Conservation (phyloP, 2,888 invertebrate species). For the Rhagonycha fulva region DNA sequence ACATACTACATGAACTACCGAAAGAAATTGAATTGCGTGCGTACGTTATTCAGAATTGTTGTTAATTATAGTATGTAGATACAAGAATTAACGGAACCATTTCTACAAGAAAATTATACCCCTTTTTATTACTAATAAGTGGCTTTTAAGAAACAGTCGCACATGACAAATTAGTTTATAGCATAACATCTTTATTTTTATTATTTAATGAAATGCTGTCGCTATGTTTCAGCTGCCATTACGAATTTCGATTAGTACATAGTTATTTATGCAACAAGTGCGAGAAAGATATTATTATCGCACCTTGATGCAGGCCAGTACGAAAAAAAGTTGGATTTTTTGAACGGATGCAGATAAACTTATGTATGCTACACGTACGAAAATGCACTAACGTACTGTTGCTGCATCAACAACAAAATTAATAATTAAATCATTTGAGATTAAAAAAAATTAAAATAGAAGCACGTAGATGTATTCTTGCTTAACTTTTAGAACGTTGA, state of each 20-base stretch:
- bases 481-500: background rate
- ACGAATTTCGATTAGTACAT: too few relatives aligned
- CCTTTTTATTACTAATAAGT: background rate
- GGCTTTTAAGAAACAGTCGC: background rate
- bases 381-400: too few relatives aligned
- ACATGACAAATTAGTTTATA: background rate
- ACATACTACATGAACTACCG: background rate
- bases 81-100: constrained; percentile 18
- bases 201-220: background rate
- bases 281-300: too few relatives aligned
- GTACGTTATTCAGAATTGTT: constrained; percentile 1
- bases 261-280: too few relatives aligned
- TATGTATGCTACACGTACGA: too few relatives aligned
- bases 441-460: background rate
- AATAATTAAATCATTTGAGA: background rate
- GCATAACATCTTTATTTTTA: background rate
- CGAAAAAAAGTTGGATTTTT: too few relatives aligned
- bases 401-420: too few relatives aligned
- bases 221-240: too few relatives aligned
- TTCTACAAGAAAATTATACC: constrained; percentile 11
- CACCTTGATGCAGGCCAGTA: too few relatives aligned
- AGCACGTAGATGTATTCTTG: background rate
- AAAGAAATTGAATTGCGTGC: constrained; percentile 15
- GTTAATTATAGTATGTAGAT: constrained; percentile 14
- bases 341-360: too few relatives aligned